phyloP scores from a whole-genome alignment of 2,888 invertebrate genomes.

The Dromius quadrimaculatus region DNA sequence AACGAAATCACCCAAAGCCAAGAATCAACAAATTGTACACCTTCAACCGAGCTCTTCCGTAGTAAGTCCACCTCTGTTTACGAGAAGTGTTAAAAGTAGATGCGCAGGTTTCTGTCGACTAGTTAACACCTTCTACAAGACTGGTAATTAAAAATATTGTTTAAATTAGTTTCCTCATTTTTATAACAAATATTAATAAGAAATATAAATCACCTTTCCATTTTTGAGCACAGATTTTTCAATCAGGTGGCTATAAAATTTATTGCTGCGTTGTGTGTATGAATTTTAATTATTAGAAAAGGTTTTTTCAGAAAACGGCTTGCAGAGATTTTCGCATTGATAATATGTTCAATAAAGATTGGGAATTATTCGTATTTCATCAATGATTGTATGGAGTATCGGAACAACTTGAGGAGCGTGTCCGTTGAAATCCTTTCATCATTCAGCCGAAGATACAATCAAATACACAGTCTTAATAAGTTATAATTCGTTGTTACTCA shows the following conservation, averaged over 20 bases:
- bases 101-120: not conserved
- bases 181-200: slow-evolving; percentile 26
- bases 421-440: no score
- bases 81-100: slow-evolving; percentile 14
- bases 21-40: no score
- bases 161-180: slow-evolving; percentile 30
- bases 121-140: slow-evolving; percentile 11
- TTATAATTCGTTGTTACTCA: no score
- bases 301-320: not conserved
- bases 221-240: not conserved
- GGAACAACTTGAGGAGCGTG: no score
- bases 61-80: not conserved
- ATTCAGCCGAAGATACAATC: no score
- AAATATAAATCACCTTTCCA: slow-evolving; percentile 18
- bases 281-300: not conserved
- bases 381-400: no score
- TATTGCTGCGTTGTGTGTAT: not conserved
- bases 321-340: no score
- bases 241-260: slow-evolving; percentile 11
- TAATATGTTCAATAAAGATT: no score
- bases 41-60: no score
- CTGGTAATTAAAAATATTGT: slow-evolving; percentile 29
- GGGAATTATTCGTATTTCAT: no score
- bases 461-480: no score
- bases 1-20: no score